Base-by-base conservation (phyloP, 2,888 invertebrate species). In the Athalia rosae region DNA sequence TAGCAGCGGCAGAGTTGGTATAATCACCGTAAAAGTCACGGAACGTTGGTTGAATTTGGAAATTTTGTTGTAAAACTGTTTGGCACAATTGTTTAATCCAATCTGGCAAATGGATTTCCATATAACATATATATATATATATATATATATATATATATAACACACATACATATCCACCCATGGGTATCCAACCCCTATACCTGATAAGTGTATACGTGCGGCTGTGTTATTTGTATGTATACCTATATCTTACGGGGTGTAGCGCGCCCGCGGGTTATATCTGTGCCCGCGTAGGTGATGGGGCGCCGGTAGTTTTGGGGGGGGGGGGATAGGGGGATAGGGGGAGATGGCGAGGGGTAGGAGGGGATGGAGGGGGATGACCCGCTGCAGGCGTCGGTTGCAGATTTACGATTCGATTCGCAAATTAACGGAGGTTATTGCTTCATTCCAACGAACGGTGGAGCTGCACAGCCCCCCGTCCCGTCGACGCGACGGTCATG, bases 381-480 rank as follows among this genome's bases (percentile, higher is more conserved):
- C 77, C 69, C 74, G 73, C 69, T 63, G 79, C 78, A 69, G 79
- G 71, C 71, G 71, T 71, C 71, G 71, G 58, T 71, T 71, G 83
- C 28, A 87, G 86, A 89, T 89, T 89, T 89, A 89, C 87, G 89
- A 88, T 84, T 87, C 86, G 89, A 89, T 89, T 89, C 89, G 88
- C 89, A 89, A 89, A 89, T 89, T 89, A 89, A 89, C 87, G 89
- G 28, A 28, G 28, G 89, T 89, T 89, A 89, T 89, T 89, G 89
- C 88, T 83, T 83, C 80, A 78, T 84, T 83, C 86, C 61, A 61
- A 62, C 61, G 74, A 59, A 58, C 71, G n/a, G n/a, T n/a, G n/a
- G n/a, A n/a, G n/a, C n/a, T n/a, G n/a, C n/a, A n/a, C 28, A 28
- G 28, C 28, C 28, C 28, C 28, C 28, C 28, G 28, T 28, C 28